Conservation (phyloP, 2,888 invertebrate species). For the Agrotis puta region DNA sequence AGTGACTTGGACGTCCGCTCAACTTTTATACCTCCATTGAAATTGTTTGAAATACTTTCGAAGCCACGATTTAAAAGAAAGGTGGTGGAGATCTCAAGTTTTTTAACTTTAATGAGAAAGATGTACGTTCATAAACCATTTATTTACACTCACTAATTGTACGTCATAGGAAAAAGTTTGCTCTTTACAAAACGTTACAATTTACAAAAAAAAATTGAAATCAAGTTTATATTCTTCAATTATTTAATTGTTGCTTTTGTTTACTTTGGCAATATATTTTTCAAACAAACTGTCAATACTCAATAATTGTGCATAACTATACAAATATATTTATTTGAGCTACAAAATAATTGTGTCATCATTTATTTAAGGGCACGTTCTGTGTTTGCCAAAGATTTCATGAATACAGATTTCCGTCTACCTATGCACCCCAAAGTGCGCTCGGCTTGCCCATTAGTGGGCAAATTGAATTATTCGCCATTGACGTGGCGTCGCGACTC, state of each 20-base stretch:
- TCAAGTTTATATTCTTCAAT: not conserved
- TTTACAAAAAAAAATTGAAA: no score
- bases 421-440: conserved; percentile 7
- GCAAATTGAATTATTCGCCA: conserved; percentile 79
- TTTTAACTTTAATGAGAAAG: not conserved
- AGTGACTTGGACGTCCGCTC: conserved; percentile 37
- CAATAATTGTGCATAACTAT: no score
- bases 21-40: conserved; percentile 66
- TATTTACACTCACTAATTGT: not conserved
- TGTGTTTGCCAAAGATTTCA: not conserved
- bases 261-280: no score
- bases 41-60: conserved; percentile 62
- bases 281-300: no score
- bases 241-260: not conserved
- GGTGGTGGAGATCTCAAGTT: not conserved
- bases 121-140: not conserved
- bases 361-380: not conserved
- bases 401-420: conserved; percentile 15
- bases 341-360: not conserved
- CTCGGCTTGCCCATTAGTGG: conserved; percentile 68
- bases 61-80: conserved; percentile 30
- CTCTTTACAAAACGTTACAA: not conserved
- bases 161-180: not conserved
- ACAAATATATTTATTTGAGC: not conserved
- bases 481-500: conserved; percentile 70